Base-by-base conservation (phyloP, 2,888 invertebrate species). In the Pteria penguin region DNA sequence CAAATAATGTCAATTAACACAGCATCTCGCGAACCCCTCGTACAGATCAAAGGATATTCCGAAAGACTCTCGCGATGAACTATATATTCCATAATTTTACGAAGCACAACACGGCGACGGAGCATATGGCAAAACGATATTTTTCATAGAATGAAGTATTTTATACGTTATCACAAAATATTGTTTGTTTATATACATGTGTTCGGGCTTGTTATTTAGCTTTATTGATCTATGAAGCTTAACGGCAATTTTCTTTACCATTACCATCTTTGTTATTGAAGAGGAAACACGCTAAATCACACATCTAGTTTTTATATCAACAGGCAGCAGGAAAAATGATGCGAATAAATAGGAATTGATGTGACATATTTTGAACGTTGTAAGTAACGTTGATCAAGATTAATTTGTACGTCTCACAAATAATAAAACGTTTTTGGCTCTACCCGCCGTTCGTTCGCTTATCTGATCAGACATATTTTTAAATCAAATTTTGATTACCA, bases 191-290 rank as follows among this genome's bases (percentile, higher is more conserved):
- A 57, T 57, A 22, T 29, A 2, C 54, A 4, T 57, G 26, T 55
- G 68, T 55, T 26, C 24, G 32, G 45, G 55, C 31, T 57, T 68
- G 68, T 68, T 68, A 57, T 57, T 57, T 57, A 29, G 26, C 22
- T 68, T 52, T 68, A 68, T 68, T 68, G 68, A 68, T 68, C 57
- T 68, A 57, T 57, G 32, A 57, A 68, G 57, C 31, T 11, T 29
- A 27, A 32, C n/a, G 31, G 33, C 68, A 55, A 57, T 68, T 68
- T 68, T 68, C 57, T 22, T 68, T 55, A n/a, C 68, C 27, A 68
- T 68, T 68, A 57, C 55, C 27, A 31, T 32, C 29, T 27, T 36
- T 57, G 18, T 18, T 57, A 57, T 57, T 22, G 45, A 8, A 45
- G 11, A 45, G 45, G 45, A 45, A 14, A 18, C 18, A 45, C 45